Percentiles rank a stretch among this genome's conserved stretches.
These are phyloP conservation scores for Poecile montanus DNA, from an alignment of 2,797 vertebrate genomes.

Conservation along the genomic window DNA sequence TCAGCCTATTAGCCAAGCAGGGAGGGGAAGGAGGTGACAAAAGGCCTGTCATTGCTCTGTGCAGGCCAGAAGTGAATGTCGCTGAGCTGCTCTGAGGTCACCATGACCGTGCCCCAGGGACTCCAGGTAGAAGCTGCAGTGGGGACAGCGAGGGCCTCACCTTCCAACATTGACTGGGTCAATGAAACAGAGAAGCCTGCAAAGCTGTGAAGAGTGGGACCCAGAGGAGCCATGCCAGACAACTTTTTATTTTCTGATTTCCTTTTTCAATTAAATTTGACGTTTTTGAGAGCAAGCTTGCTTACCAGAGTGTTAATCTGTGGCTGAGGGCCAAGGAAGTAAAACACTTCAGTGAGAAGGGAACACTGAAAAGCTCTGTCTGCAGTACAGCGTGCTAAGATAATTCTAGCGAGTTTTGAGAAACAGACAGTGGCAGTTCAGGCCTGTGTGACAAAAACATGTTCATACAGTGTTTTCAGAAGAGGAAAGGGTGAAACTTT, in stretches of 20 bases:
- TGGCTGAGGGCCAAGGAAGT: conserved; percentile 33
- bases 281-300: conserved; percentile 50
- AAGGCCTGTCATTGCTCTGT: neutral
- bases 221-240: conserved; percentile 37
- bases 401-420: conserved; percentile 4
- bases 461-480: neutral
- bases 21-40: neutral
- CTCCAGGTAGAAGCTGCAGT: neutral
- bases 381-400: neutral
- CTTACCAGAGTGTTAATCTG: conserved; percentile 55
- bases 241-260: conserved; percentile 60
- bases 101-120: neutral
- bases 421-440: neutral
- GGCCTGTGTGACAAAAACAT: neutral
- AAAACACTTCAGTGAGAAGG: conserved; percentile 31
- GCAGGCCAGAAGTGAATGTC: neutral
- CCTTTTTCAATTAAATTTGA: conserved; percentile 67
- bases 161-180: neutral
- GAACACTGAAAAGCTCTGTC: conserved; percentile 45
- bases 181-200: conserved; percentile 36
- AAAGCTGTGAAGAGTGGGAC: neutral
- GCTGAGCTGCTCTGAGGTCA: neutral
- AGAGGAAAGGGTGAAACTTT: neutral
- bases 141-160: neutral
- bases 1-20: neutral